phyloP scores from a whole-genome alignment of 2,113 vertebrate species.

The Asarcornis scutulata region DNA sequence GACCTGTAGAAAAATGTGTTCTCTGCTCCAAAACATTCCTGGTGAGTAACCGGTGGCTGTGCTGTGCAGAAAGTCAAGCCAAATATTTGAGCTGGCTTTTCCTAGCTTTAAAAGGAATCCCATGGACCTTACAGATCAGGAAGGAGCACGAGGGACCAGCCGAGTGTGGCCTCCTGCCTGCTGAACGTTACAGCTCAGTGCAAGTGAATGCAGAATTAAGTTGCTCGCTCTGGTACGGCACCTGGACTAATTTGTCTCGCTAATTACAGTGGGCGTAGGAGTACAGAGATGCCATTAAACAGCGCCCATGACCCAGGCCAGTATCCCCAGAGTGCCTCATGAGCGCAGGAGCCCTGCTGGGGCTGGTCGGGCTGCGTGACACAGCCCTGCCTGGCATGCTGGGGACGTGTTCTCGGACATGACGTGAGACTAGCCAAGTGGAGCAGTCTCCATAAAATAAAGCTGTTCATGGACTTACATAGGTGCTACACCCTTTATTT shows the following conservation, averaged over 20 bases:
- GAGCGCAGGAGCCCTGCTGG: background rate
- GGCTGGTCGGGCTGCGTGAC: background rate
- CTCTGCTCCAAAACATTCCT: background rate
- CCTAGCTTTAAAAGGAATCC: background rate
- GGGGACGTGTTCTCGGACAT: background rate
- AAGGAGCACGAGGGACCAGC: background rate
- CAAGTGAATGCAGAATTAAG: background rate
- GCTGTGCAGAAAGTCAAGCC: conserved; percentile 11
- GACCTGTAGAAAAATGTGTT: background rate
- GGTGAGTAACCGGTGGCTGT: background rate
- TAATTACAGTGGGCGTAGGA: conserved; percentile 15
- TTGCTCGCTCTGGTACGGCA: conserved; percentile 28
- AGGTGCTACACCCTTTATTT: background rate
- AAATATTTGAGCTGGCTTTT: conserved; percentile 43
- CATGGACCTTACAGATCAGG: background rate
- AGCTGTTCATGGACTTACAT: background rate
- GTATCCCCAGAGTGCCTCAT: background rate
- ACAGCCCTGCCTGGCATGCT: background rate
- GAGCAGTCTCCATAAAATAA: background rate
- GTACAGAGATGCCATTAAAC: background rate
- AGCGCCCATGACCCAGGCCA: background rate
- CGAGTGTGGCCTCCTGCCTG: background rate
- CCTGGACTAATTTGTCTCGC: conserved; percentile 34
- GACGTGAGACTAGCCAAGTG: background rate
- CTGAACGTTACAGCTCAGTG: conserved; percentile 42